Evolutionary conservation across 2,113 vertebrate genomes (phyloP).

Genomic region (Poicephalus gulielmi): DNA sequence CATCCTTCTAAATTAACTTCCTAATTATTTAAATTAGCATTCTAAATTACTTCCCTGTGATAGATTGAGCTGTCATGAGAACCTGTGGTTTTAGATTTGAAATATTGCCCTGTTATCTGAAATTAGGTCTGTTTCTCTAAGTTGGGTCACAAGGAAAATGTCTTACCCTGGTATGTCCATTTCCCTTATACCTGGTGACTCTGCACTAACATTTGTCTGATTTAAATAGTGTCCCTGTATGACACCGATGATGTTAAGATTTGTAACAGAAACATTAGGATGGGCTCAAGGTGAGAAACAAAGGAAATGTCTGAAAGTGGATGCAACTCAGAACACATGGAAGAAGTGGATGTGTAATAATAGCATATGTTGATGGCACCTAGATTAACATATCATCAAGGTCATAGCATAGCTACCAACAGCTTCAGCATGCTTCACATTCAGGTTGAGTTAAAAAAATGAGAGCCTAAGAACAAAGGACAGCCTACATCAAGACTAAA

Average conservation of each 20-base stretch:
- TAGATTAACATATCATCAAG: not conserved
- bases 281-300: not conserved
- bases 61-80: not conserved
- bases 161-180: not conserved
- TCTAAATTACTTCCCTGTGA: not conserved
- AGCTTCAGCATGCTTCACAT: not conserved
- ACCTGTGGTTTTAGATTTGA: not conserved
- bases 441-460: not conserved
- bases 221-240: not conserved
- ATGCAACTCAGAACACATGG: not conserved
- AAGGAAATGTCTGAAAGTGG: not conserved
- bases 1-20: not conserved
- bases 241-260: not conserved
- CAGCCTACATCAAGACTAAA: not conserved
- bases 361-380: not conserved
- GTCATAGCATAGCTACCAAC: not conserved
- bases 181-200: not conserved
- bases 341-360: not conserved
- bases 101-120: not conserved
- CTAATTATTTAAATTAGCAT: not conserved
- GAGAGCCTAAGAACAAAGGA: not conserved
- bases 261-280: not conserved
- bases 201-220: not conserved
- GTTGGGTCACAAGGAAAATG: not conserved
- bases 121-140: not conserved